Evolutionary conservation across 2,113 vertebrate species (phyloP).

Genomic region (Spilogale gracilis): DNA sequence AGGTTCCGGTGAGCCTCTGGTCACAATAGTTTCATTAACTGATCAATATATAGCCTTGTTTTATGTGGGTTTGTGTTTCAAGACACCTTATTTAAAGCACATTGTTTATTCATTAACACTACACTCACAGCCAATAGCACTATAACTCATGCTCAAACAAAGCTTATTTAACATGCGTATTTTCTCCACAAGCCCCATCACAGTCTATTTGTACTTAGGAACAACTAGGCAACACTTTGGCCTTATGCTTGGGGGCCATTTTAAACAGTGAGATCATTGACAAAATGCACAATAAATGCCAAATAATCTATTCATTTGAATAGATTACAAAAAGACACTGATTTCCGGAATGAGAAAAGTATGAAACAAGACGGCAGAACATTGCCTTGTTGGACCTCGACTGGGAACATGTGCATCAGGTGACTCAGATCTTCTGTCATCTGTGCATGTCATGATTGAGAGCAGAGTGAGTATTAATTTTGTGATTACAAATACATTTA

Average conservation of each 20-base stretch:
- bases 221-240: background rate
- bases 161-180: background rate
- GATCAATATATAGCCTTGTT: background rate
- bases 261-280: background rate
- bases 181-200: background rate
- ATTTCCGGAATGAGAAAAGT: background rate
- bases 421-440: background rate
- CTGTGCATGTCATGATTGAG: fast-evolving
- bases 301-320: background rate
- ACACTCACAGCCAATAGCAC: background rate
- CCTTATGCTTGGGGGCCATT: background rate
- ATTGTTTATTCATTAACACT: background rate
- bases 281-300: background rate
- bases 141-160: background rate
- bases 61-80: background rate
- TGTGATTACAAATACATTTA: background rate
- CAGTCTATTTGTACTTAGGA: background rate
- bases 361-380: background rate
- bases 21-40: background rate
- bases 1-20: background rate
- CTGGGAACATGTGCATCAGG: fast-evolving
- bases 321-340: background rate
- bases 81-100: background rate
- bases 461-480: background rate
- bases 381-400: background rate